Percentiles rank a stretch among this genome's conserved stretches.
Conservation (phyloP, 2,797 vertebrate species). For the Micropoecilia bifurca region DNA sequence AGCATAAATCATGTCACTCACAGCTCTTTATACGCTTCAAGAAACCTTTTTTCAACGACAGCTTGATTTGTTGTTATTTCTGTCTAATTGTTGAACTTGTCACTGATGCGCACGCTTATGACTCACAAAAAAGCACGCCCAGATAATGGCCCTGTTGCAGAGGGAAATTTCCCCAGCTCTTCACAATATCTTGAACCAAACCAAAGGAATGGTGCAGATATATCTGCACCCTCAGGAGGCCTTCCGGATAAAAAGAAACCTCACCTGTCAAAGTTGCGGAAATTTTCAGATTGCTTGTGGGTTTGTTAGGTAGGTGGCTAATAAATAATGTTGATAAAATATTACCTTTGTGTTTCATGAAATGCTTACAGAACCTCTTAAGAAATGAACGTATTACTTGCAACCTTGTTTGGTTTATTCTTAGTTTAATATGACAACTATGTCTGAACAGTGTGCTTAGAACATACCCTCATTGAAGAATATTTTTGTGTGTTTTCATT, state of each 20-base stretch:
- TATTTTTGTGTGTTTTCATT: not conserved
- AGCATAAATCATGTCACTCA: constrained; percentile 72
- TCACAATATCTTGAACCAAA: constrained; percentile 39
- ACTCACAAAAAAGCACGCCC: constrained; percentile 71
- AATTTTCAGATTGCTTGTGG: not conserved
- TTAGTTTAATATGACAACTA: not conserved
- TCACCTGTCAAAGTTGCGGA: not conserved
- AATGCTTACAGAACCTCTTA: not conserved
- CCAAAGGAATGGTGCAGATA: constrained; percentile 26
- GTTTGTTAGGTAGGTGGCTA: not conserved
- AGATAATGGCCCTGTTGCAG: constrained; percentile 67
- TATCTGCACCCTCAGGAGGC: constrained; percentile 3
- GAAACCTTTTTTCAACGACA: constrained; percentile 68
- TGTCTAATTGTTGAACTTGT: constrained; percentile 78
- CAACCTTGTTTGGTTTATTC: not conserved
- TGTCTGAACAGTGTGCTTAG: not conserved
- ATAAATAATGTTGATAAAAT: not conserved
- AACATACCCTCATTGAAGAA: not conserved
- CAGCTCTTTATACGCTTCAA: constrained; percentile 52
- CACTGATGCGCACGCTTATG: constrained; percentile 72
- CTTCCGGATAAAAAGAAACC: constrained; percentile 4
- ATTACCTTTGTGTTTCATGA: not conserved
- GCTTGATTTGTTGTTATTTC: constrained; percentile 80
- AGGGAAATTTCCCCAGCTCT: constrained; percentile 67
- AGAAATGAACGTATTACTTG: not conserved